A percentile compares a stretch with the other conserved stretches of the same genome.
Conservation (phyloP, 53 echinoderm and acorn worm genomes). For the Paelopatides confundens region DNA sequence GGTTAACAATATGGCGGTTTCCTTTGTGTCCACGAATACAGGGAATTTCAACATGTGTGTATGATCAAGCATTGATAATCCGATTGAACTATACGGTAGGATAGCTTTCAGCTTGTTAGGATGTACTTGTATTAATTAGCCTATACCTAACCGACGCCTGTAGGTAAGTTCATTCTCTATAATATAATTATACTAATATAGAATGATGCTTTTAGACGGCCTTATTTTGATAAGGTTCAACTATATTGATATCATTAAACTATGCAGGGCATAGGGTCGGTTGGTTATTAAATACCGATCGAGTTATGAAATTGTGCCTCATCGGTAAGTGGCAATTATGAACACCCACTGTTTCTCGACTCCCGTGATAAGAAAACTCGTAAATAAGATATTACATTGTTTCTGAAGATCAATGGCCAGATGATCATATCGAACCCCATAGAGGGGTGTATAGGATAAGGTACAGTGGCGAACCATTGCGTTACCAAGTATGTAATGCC, state of each 20-base stretch:
- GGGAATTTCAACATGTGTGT: no score
- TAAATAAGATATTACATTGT: not conserved
- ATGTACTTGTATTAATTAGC: slow-evolving; percentile 1
- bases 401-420: slow-evolving; percentile 3
- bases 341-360: slow-evolving; percentile 22
- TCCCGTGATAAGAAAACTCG: not conserved
- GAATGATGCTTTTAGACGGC: not conserved
- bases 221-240: not conserved
- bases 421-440: not conserved
- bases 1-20: no score
- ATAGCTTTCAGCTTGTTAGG: not conserved
- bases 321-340: slow-evolving; percentile 33
- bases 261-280: not conserved
- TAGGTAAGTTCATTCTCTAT: not conserved
- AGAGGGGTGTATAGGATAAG: no score
- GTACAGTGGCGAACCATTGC: no score
- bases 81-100: not conserved
- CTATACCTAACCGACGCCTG: not conserved
- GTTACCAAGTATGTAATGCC: no score
- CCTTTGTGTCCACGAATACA: no score
- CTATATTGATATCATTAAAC: not conserved
- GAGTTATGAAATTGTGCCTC: slow-evolving; percentile 15
- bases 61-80: not conserved
- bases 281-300: slow-evolving; percentile 1
- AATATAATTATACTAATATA: not conserved